Evolutionary conservation across 2,888 invertebrate genomes (phyloP), one percentile per base, ranked within the genome.

Genomic region (Trachelus tabidus): DNA sequence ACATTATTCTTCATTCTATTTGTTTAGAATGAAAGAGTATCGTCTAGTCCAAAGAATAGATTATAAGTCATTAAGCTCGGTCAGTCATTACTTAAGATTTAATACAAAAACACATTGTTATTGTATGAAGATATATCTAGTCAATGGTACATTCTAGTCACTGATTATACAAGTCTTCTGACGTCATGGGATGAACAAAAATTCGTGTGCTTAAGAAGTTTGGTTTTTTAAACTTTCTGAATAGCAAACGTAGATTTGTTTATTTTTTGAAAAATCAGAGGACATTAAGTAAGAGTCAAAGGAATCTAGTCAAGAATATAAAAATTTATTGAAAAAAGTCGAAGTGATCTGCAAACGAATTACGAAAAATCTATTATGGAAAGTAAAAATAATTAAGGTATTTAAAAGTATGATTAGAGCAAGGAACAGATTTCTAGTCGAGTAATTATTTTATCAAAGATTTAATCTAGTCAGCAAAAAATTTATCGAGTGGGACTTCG

Each of bases 11-110:
- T 86, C 86, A 82, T 87, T 88, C 87, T 84, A 85, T 79, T 82
- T n/a, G 76, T 37, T 81, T 85, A 82, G 87, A 89, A 83, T 84
- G 85, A 83, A 86, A 84, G 89, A 90, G 90, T 90, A 87, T 84
- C 78, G 83, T 90, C 89, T 90, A 90, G 89, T 90, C 89, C 81
- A 87, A 86, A 86, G 83, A 85, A 81, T 81, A 33, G 80, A 79
- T 75, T 69, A 79, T 71, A 79, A 71, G 71, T 31, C 31, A 71
- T 71, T 15, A 33, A 30, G 11, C 12, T 71, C 71, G 23, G 56
- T 9, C 23, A 9, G 56, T 23, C 56, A 9, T 23, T 31, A 71
- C 12, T 71, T 34, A 31, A 34, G 12, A 30, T 33, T 33, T 0
- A 71, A 33, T 34, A 34, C 12, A 71, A 71, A 31, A 71, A 9